Evolutionary conservation across 2,888 invertebrate genomes (phyloP), one percentile per base, ranked within the genome.

Genomic region (Hypolimnas misippus): DNA sequence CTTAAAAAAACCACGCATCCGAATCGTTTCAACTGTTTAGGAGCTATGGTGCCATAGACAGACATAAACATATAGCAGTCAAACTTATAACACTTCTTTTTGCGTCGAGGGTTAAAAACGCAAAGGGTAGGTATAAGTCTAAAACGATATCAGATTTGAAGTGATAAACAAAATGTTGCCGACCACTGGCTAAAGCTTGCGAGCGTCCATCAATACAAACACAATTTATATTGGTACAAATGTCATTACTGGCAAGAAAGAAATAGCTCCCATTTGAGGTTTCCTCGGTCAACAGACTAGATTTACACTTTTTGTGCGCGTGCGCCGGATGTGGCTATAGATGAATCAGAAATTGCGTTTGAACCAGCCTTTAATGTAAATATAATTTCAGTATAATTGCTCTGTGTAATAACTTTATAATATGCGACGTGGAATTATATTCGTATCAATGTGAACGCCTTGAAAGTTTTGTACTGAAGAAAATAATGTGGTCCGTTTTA

Each of bases 301-400:
- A 73, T 77, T 72, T 70, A 72, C 67, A 72, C 76, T 89, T 89
- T 87, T 87, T 84, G 77, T 81, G 78, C 80, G 78, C 87, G 78
- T 84, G 78, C 87, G 80, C 86, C 87, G 90, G 90, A 90, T 90
- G 89, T 78, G 86, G 84, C 68, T 57, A 62, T 76, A 38, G 71
- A 63, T 62, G 57, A 70, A 68, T 71, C 67, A 70, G 66, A 53
- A 65, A 65, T 69, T 64, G 67, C 66, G 66, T 66, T 68, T 67
- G 60, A 62, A 66, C 63, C 59, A 68, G 67, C 65, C 71, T 70
- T 73, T 83, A 83, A 84, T 84, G 82, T 79, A 74, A 76, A 80
- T 81, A 82, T 84, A 82, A 84, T 83, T 76, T 79, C 75, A 74
- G 72, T 74, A 81, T 84, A 83, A 84, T 83, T 82, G 79, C 75